Evolutionary conservation across 2,113 vertebrate genomes (phyloP).

Genomic region (Bettongia penicillata): DNA sequence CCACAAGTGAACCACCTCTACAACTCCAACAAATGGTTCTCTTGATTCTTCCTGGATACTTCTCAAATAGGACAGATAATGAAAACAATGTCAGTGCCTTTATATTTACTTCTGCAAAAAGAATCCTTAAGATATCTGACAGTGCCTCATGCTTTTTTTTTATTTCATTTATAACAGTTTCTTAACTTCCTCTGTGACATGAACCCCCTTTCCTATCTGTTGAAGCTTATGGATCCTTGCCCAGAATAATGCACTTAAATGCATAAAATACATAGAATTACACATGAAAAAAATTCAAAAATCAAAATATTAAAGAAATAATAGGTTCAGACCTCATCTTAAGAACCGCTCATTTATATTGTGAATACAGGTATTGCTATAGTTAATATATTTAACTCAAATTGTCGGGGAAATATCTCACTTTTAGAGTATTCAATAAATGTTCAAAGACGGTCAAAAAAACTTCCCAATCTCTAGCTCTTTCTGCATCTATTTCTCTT

Average conservation of each 20-base stretch:
- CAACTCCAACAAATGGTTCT: neutral
- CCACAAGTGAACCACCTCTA: neutral
- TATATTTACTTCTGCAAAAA: neutral
- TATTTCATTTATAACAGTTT: neutral
- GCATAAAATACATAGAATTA: neutral
- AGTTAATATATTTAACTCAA: neutral
- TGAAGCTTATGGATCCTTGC: neutral
- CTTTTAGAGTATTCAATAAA: neutral
- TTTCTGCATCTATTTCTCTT: neutral
- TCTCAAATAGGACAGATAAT: neutral
- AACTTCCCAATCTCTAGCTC: neutral
- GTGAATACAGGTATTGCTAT: neutral
- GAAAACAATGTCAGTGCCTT: neutral
- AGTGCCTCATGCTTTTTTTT: neutral
- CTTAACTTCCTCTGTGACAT: neutral
- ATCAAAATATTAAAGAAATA: neutral
- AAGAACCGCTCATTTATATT: neutral
- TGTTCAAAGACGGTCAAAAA: neutral
- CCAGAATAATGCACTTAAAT: neutral
- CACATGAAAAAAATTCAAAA: neutral
- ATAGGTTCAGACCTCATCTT: neutral
- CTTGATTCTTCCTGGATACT: neutral
- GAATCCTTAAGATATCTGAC: neutral
- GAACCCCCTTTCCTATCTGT: neutral
- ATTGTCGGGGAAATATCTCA: neutral